Conservation (phyloP, 2,113 vertebrate genomes). For the Nerophis lumbriciformis region DNA sequence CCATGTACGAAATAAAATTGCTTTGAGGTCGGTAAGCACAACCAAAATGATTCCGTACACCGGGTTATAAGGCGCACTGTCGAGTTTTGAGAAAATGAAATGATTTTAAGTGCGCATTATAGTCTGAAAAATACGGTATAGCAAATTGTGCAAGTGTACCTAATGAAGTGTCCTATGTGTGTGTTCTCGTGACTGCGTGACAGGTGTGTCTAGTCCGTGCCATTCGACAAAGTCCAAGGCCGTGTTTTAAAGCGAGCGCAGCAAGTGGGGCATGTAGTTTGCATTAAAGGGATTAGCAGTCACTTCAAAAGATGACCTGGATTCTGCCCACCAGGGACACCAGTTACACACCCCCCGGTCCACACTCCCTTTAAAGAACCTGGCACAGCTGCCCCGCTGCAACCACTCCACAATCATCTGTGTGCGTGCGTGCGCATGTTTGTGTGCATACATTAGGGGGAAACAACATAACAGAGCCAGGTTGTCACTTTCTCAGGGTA, state of each 20-base stretch:
- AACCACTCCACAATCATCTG: conserved; percentile 52
- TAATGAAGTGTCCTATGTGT: conserved; percentile 12
- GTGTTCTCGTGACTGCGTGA: conserved; percentile 51
- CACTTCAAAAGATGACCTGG: conserved; percentile 80
- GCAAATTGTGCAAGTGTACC: no score
- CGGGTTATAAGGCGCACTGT: no score
- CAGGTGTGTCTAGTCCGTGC: conserved; percentile 73
- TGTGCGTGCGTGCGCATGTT: conserved; percentile 52
- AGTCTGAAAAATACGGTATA: no score
- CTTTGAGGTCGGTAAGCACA: no score
- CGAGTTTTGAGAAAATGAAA: no score
- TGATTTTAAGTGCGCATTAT: no score
- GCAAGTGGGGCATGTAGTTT: conserved; percentile 79
- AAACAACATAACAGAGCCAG: conserved; percentile 39
- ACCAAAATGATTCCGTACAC: no score
- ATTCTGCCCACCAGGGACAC: conserved; percentile 78
- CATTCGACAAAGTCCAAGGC: conserved; percentile 69
- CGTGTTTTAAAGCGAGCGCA: conserved; percentile 71
- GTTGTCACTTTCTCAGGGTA: conserved; percentile 19
- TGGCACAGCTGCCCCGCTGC: conserved; percentile 70
- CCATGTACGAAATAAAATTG: no score
- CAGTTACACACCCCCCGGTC: conserved; percentile 74
- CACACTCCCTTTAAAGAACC: conserved; percentile 73
- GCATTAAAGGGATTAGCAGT: conserved; percentile 80
- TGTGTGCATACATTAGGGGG: conserved; percentile 37